phyloP scores from a whole-genome alignment of 1,140 invertebrate species.

The Conus ventricosus region DNA sequence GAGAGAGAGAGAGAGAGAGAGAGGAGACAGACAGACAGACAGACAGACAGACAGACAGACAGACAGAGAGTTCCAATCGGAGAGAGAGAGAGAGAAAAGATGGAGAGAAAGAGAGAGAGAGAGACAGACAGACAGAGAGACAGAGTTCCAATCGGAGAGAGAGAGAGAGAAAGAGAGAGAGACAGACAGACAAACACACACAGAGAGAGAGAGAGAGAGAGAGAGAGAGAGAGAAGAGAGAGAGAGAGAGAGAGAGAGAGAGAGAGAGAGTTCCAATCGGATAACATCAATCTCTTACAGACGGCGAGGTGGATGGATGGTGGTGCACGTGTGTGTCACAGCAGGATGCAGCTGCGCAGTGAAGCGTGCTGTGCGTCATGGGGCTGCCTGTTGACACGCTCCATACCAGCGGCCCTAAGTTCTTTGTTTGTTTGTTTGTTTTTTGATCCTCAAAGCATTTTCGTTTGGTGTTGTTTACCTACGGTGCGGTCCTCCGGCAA shows the following conservation, averaged over 20 bases:
- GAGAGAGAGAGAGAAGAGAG: background rate
- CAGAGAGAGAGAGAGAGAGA: background rate
- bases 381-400: too few relatives aligned
- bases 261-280: background rate
- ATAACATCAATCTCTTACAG: too few relatives aligned
- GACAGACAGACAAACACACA: background rate
- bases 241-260: conserved; percentile 10
- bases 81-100: background rate
- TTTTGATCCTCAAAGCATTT: too few relatives aligned
- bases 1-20: conserved; percentile 1
- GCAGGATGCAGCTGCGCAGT: too few relatives aligned
- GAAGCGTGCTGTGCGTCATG: too few relatives aligned
- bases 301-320: too few relatives aligned
- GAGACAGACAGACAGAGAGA: background rate
- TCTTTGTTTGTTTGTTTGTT: too few relatives aligned
- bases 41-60: conserved; percentile 2
- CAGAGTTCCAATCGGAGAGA: background rate
- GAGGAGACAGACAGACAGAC: conserved; percentile 9
- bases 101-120: background rate
- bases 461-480: too few relatives aligned
- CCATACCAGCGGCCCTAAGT: too few relatives aligned
- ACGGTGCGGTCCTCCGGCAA: too few relatives aligned
- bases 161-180: background rate
- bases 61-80: background rate
- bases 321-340: too few relatives aligned